Evolutionary conservation across 1,140 invertebrate species (phyloP).

Genomic region (Holotrichia oblita): DNA sequence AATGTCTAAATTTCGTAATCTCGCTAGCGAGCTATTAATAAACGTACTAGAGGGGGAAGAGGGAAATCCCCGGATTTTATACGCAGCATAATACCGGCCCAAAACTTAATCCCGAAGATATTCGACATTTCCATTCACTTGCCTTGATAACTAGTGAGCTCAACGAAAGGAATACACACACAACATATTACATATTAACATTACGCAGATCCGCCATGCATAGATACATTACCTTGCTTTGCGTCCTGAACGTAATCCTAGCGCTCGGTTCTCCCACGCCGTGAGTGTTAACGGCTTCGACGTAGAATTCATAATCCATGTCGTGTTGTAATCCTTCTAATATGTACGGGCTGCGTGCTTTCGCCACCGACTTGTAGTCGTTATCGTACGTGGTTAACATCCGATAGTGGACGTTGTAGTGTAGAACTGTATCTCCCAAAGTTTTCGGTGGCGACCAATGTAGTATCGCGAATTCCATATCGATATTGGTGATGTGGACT

Average conservation of each 20-base stretch:
- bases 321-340: slow-evolving; percentile 77
- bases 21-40: background rate
- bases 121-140: background rate
- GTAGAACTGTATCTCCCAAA: slow-evolving; percentile 74
- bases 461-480: slow-evolving; percentile 78
- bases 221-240: slow-evolving; percentile 65
- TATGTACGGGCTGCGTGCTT: slow-evolving; percentile 74
- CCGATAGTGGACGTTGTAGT: slow-evolving; percentile 75
- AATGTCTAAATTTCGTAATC: background rate
- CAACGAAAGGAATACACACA: too few relatives aligned
- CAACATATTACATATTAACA: too few relatives aligned
- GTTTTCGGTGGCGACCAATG: slow-evolving; percentile 79
- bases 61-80: too few relatives aligned
- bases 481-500: slow-evolving; percentile 75
- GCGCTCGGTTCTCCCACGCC: slow-evolving; percentile 78
- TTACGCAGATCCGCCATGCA: too few relatives aligned
- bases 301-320: slow-evolving; percentile 82
- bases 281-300: slow-evolving; percentile 82
- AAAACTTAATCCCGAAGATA: background rate
- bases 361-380: slow-evolving; percentile 56
- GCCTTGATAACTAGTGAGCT: background rate
- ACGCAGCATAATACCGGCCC: background rate
- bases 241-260: slow-evolving; percentile 77
- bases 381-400: slow-evolving; percentile 54
- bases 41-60: background rate